Evolutionary conservation across 2,888 invertebrate species (phyloP).

Genomic region (Limnephilus lunatus): DNA sequence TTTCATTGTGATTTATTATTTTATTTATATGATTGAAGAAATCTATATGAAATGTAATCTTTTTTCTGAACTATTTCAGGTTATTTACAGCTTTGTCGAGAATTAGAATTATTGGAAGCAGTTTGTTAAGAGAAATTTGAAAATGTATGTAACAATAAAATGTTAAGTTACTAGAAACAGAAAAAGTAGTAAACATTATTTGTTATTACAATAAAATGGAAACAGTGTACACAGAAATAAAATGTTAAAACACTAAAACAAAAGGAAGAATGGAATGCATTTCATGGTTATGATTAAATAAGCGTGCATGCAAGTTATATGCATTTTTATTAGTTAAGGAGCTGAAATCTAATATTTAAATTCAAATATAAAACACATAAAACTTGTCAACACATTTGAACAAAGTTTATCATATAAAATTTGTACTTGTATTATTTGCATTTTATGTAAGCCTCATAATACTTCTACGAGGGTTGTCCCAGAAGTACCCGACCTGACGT

Average conservation of each 20-base stretch:
- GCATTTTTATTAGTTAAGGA: not conserved
- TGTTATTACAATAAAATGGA: not conserved
- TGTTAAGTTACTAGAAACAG: not conserved
- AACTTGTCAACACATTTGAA: constrained; percentile 2
- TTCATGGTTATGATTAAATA: not conserved
- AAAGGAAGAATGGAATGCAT: not conserved
- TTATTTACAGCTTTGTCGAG: not conserved
- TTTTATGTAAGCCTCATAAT: not conserved
- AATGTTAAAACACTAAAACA: not conserved
- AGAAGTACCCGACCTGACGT: too few relatives aligned
- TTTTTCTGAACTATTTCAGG: not conserved
- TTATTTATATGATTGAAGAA: too few relatives aligned
- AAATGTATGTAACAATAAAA: not conserved
- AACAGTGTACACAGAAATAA: not conserved
- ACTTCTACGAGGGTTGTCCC: not conserved
- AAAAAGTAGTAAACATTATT: not conserved
- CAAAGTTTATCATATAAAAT: not conserved
- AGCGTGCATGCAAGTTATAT: not conserved
- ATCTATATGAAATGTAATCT: too few relatives aligned
- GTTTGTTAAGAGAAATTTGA: not conserved
- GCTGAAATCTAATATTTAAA: not conserved
- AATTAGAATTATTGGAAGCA: not conserved
- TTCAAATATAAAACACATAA: not conserved
- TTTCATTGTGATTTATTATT: not conserved
- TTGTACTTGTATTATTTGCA: too few relatives aligned